Evolutionary conservation across 2,888 invertebrate species (phyloP), one percentile per base, ranked within the genome.

Genomic region (Onthophagus sagittarius): DNA sequence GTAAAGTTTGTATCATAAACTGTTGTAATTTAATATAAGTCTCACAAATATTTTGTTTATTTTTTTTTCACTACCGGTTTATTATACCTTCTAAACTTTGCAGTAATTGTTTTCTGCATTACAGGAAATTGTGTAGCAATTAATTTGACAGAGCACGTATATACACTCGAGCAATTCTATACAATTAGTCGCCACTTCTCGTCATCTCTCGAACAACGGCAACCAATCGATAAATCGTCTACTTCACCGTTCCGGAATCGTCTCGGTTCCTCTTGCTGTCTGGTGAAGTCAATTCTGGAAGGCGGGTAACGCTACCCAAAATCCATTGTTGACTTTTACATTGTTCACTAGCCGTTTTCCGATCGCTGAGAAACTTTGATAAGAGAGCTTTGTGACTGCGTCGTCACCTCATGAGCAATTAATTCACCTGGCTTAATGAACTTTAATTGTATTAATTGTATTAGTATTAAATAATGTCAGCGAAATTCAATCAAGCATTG

Each of bases 301-400:
- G 67, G 23, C 67, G 67, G 67, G 11, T 65, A 65, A 65, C 15
- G 65, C n/a, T n/a, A 23, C 65, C 15, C 15, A 9, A 23, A 32
- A 32, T 9, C 23, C 31, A 67, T 67, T 67, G 67, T 67, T 67
- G 31, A 67, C 67, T 67, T 67, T 67, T 67, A 67, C 67, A 67
- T 67, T 67, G 67, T 67, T 67, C 67, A 23, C 15, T 32, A 23
- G 67, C 15, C 32, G 31, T 65, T 65, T 65, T 11, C 23, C 23
- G 67, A 32, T 67, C 67, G 39, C 39, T 53, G 39, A 53, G 39
- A 53, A 53, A 53, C 39, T 53, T 53, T 53, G 39, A 53, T 53
- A 53, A 53, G 39, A 23, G 23, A 53, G 39, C 39, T 53, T 53
- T 53, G 39, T 53, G 39, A 53, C 39, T 53, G 2, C 39, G 5